These are phyloP conservation scores for Hirtodrosophila confusa DNA, from an alignment of 2,888 invertebrate species.

Conservation along the genomic window DNA sequence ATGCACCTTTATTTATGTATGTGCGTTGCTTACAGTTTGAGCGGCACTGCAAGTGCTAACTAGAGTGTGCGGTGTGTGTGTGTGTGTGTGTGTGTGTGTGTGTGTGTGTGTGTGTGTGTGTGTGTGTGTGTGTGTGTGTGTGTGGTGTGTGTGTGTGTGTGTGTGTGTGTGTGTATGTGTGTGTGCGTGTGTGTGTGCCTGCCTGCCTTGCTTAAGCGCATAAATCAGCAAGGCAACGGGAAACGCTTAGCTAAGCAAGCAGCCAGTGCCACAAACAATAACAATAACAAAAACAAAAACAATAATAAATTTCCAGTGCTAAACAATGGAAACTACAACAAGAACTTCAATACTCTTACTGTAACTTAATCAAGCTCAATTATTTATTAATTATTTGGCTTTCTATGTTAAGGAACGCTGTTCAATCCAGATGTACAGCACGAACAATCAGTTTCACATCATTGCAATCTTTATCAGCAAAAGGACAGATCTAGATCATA, in stretches of 20 bases:
- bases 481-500: too few species aligned
- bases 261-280: conserved; percentile 38
- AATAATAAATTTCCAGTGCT: conserved; percentile 43
- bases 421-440: too few species aligned
- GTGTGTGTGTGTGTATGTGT: conserved; percentile 1
- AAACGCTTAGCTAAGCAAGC: conserved; percentile 74
- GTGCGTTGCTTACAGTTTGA: conserved; percentile 65
- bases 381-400: too few species aligned
- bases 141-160: conserved; percentile 9
- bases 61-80: conserved; percentile 1
- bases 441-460: too few species aligned
- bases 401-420: too few species aligned
- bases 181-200: conserved; percentile 10
- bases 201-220: conserved; percentile 38
- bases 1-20: conserved; percentile 70
- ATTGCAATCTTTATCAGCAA: too few species aligned
- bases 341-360: conserved; percentile 25
- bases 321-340: conserved; percentile 13
- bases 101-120: conserved; percentile 6
- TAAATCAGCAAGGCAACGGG: conserved; percentile 70
- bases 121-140: conserved; percentile 8
- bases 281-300: conserved; percentile 18
- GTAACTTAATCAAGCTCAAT: too few species aligned
- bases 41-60: conserved; percentile 47
- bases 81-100: conserved; percentile 8